Conservation (phyloP, 2,113 vertebrate species). For the Saccopteryx leptura region DNA sequence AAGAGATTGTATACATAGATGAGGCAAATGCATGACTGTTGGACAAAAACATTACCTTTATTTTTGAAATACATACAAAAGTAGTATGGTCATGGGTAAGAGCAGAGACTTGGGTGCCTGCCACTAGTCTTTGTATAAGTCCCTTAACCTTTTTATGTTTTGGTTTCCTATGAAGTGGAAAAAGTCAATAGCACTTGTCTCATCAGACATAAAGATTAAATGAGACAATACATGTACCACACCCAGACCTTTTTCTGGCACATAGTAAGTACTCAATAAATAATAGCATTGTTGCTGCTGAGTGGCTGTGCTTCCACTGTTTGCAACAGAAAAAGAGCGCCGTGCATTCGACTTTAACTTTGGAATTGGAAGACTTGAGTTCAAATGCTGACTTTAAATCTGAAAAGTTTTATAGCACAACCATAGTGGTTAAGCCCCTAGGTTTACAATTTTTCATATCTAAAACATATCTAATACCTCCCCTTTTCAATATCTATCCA, state of each 20-base stretch:
- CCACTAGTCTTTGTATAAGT: neutral
- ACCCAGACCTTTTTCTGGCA: neutral
- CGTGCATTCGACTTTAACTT: neutral
- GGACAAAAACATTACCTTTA: constrained; percentile 1
- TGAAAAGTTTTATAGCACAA: neutral
- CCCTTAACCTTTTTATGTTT: neutral
- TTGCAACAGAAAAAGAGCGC: neutral
- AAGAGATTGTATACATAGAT: neutral
- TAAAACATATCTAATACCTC: neutral
- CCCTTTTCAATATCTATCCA: neutral
- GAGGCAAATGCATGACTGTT: neutral
- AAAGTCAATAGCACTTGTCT: neutral
- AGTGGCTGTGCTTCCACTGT: neutral
- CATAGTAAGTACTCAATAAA: neutral
- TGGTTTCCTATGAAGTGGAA: constrained; percentile 18
- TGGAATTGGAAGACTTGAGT: neutral
- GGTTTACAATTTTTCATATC: neutral
- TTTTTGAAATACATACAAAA: neutral
- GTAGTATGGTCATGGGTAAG: neutral
- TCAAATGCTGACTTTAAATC: constrained; percentile 12
- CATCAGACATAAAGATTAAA: neutral
- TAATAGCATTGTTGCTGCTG: neutral
- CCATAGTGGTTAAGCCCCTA: neutral
- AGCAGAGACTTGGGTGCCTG: neutral
- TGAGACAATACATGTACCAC: neutral